Evolutionary conservation across 2,888 invertebrate genomes (phyloP).

Genomic region (Lasioglossum lativentre): DNA sequence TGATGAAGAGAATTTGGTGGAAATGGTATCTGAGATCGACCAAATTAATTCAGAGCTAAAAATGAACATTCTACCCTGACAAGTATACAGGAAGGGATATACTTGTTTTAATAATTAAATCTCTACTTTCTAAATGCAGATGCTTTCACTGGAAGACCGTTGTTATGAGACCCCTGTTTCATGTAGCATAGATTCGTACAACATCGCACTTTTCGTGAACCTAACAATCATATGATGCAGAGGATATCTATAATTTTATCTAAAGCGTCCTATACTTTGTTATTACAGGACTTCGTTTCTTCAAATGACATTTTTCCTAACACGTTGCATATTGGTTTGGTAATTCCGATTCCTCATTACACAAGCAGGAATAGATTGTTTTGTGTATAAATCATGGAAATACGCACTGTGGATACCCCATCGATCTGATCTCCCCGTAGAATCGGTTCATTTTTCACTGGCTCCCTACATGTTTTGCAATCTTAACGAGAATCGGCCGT

Average conservation of each 20-base stretch:
- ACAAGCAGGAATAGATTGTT: neutral
- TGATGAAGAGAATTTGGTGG: neutral
- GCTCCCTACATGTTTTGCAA: neutral
- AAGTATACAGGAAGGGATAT: neutral
- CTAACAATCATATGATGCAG: neutral
- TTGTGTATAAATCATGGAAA: neutral
- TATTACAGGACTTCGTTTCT: neutral
- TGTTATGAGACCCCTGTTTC: too few relatives aligned
- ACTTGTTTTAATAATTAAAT: neutral
- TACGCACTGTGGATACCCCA: neutral
- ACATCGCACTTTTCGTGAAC: neutral
- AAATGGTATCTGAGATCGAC: constrained; percentile 11
- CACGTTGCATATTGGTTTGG: neutral
- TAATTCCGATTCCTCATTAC: neutral
- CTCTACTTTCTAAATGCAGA: neutral
- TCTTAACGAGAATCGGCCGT: constrained; percentile 25
- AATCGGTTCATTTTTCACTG: neutral
- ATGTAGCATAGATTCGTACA: too few relatives aligned
- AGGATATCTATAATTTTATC: neutral
- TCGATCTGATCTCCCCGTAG: neutral
- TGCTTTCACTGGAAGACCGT: neutral
- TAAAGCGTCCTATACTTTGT: neutral
- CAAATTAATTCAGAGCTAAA: neutral
- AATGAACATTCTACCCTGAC: neutral
- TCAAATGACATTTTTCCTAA: neutral